Conservation (phyloP, 2,113 vertebrate genomes). For the Athene cunicularia region DNA sequence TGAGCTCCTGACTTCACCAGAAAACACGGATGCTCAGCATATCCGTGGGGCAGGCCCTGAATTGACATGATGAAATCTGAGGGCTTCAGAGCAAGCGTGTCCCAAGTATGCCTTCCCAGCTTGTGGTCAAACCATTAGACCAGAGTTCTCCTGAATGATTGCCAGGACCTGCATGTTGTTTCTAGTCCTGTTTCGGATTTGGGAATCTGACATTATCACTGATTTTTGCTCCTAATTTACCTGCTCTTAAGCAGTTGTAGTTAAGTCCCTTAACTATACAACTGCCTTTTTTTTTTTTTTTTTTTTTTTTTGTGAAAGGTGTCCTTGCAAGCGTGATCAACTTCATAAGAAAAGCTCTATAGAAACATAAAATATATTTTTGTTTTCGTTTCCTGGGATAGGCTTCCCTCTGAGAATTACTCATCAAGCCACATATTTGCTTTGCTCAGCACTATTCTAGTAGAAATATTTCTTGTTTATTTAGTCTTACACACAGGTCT, state of each 20-base stretch:
- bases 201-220: background rate
- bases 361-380: background rate
- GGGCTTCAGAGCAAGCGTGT: background rate
- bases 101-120: background rate
- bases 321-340: background rate
- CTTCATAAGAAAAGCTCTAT: background rate
- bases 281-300: background rate
- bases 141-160: background rate
- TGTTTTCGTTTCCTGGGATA: background rate
- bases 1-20: background rate
- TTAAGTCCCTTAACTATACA: background rate
- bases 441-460: conserved; percentile 29
- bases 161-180: background rate
- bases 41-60: background rate
- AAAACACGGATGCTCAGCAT: background rate
- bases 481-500: background rate
- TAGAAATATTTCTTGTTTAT: conserved; percentile 47
- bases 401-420: background rate
- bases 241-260: background rate
- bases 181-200: background rate
- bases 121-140: background rate
- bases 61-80: background rate
- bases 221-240: background rate
- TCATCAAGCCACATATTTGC: background rate
- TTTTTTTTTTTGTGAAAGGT: background rate